phyloP scores from a whole-genome alignment of 2,888 invertebrate species.

The Drosophila gaucha region DNA sequence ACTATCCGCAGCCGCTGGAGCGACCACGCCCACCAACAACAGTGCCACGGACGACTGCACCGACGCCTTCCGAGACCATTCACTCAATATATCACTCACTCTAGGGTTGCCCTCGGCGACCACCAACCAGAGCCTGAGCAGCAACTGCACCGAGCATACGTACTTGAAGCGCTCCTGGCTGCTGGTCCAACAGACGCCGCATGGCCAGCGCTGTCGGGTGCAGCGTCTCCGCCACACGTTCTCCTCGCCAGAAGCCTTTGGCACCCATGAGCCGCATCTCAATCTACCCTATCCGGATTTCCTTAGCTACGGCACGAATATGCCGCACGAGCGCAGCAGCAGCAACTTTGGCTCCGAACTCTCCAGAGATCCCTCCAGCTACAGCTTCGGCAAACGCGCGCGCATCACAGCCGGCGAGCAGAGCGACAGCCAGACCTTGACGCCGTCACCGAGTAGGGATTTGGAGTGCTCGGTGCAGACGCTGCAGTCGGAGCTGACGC shows the following conservation, averaged over 20 bases:
- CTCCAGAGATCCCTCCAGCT: slow-evolving; percentile 80
- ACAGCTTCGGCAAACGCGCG: slow-evolving; percentile 58
- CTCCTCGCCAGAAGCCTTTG: slow-evolving; percentile 83
- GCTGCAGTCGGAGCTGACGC: slow-evolving; percentile 42
- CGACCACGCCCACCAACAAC: slow-evolving; percentile 66
- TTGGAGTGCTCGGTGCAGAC: slow-evolving; percentile 2
- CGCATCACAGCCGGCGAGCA: slow-evolving; percentile 35
- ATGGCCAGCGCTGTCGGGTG: slow-evolving; percentile 72
- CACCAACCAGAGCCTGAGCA: slow-evolving; percentile 37
- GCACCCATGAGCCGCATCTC: slow-evolving; percentile 59
- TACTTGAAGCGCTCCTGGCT: slow-evolving; percentile 83
- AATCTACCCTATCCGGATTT: slow-evolving; percentile 72
- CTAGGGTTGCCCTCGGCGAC: slow-evolving; percentile 77
- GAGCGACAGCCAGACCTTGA: slow-evolving; percentile 43
- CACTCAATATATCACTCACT: slow-evolving; percentile 84
- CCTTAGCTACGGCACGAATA: slow-evolving; percentile 83
- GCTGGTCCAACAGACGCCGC: slow-evolving; percentile 77
- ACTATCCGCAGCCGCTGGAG: slow-evolving; percentile 74
- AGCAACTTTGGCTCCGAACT: slow-evolving; percentile 84
- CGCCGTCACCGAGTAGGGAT: slow-evolving; percentile 7
- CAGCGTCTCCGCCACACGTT: slow-evolving; percentile 83
- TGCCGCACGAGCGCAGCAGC: slow-evolving; percentile 82
- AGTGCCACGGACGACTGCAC: slow-evolving; percentile 82
- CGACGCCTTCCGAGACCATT: slow-evolving; percentile 82
- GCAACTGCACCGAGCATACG: slow-evolving; percentile 82